Evolutionary conservation across 2,888 invertebrate genomes (phyloP).

Genomic region (Thymelicus sylvestris): DNA sequence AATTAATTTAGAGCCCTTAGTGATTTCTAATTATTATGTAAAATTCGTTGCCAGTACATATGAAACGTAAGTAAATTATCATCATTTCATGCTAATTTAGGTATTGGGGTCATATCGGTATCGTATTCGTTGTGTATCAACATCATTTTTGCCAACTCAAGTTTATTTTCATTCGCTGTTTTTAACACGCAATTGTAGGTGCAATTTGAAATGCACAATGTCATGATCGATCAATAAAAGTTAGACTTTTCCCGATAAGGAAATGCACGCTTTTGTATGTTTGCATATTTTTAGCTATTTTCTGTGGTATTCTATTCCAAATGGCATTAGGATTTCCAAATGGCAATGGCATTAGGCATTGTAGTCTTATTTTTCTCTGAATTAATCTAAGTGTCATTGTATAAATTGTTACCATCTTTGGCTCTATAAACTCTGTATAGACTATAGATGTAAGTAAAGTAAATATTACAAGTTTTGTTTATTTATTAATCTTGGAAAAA

Average conservation of each 20-base stretch:
- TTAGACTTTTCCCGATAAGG: not conserved
- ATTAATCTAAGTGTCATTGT: too few species aligned
- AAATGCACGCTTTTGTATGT: not conserved
- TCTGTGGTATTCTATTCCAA: not conserved
- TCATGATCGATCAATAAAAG: constrained; percentile 12
- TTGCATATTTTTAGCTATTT: too few species aligned
- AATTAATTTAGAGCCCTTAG: too few species aligned
- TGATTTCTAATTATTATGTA: too few species aligned
- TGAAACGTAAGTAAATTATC: not conserved
- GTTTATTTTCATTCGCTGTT: not conserved
- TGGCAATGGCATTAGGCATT: not conserved
- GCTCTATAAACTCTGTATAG: too few species aligned
- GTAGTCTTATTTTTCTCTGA: too few species aligned
- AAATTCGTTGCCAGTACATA: too few species aligned
- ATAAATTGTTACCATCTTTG: too few species aligned
- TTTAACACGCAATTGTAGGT: not conserved
- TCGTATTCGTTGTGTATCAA: not conserved
- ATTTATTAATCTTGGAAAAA: too few species aligned
- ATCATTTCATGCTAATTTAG: not conserved
- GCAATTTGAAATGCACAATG: constrained; percentile 5
- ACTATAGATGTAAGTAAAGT: too few species aligned
- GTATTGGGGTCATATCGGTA: not conserved
- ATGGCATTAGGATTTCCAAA: not conserved
- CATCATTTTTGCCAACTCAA: not conserved
- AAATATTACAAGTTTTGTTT: too few species aligned